phyloP scores from a whole-genome alignment of 2,797 vertebrate genomes.

The Acanthopagrus latus region DNA sequence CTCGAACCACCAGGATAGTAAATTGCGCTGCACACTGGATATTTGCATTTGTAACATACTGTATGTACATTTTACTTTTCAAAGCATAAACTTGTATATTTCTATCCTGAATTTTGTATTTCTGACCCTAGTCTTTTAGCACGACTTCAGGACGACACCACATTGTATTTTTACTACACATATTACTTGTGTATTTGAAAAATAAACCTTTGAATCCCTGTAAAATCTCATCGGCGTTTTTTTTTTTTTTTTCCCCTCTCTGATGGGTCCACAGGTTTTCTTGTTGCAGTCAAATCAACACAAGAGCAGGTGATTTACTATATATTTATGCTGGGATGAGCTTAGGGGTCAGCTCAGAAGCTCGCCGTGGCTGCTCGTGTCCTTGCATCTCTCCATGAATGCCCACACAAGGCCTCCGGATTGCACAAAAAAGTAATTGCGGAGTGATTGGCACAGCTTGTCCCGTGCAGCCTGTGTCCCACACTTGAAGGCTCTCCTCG shows the following conservation, averaged over 20 bases:
- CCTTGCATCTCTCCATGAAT: slow-evolving; percentile 72
- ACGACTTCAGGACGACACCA: background rate
- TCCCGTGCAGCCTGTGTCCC: slow-evolving; percentile 78
- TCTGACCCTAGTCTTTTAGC: background rate
- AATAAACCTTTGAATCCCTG: slow-evolving; percentile 16
- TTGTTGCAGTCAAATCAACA: slow-evolving; percentile 2
- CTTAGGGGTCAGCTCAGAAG: slow-evolving; percentile 49
- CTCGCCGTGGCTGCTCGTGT: slow-evolving; percentile 59
- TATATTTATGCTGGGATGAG: slow-evolving; percentile 33
- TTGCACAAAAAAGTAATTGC: slow-evolving; percentile 84
- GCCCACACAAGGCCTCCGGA: slow-evolving; percentile 74
- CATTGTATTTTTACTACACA: background rate
- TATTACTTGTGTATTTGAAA: background rate
- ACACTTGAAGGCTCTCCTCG: slow-evolving; percentile 82
- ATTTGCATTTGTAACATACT: background rate
- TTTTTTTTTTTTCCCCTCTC: no score
- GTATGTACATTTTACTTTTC: background rate
- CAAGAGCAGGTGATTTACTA: slow-evolving; percentile 53
- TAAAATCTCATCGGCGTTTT: background rate
- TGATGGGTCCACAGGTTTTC: slow-evolving; percentile 1
- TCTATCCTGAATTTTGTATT: no score
- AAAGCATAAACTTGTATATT: background rate
- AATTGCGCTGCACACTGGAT: background rate
- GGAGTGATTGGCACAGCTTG: slow-evolving; percentile 86
- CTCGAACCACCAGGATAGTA: background rate